Evolutionary conservation across 1,140 invertebrate genomes (phyloP).

Genomic region (Aphelinus certus): DNA sequence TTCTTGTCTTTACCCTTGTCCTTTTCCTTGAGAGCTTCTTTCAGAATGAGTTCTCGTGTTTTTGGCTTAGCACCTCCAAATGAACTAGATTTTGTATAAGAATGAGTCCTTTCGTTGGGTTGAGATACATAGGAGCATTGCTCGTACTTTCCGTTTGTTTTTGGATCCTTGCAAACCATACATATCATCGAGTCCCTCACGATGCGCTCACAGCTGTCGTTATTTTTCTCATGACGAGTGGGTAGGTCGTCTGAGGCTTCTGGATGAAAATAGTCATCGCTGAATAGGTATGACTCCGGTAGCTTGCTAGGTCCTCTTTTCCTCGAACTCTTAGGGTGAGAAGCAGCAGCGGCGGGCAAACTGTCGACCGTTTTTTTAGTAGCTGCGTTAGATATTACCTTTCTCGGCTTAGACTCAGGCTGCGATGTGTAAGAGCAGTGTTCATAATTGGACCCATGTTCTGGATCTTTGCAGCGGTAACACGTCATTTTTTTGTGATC

Average conservation of each 20-base stretch:
- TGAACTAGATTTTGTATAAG: conserved; percentile 57
- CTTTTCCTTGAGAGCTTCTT: background rate
- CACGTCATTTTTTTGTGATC: conserved; percentile 63
- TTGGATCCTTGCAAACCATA: conserved; percentile 73
- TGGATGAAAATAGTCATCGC: conserved; percentile 54
- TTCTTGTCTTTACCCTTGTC: background rate
- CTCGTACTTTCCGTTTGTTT: conserved; percentile 78
- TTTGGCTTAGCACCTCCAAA: conserved; percentile 43
- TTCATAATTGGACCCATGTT: conserved; percentile 62
- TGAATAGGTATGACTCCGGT: conserved; percentile 40
- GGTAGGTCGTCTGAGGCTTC: conserved; percentile 38
- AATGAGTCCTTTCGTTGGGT: conserved; percentile 59
- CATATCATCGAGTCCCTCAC: conserved; percentile 75
- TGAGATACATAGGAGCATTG: conserved; percentile 75
- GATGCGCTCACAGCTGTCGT: conserved; percentile 45
- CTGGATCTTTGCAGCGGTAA: conserved; percentile 66
- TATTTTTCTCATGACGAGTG: conserved; percentile 46
- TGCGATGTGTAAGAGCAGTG: conserved; percentile 63
- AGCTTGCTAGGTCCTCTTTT: background rate
- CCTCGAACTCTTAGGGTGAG: background rate
- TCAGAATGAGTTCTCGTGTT: conserved; percentile 25
- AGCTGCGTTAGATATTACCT: conserved; percentile 66
- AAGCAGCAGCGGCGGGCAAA: background rate
- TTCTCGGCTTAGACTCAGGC: conserved; percentile 54
- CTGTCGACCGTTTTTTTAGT: background rate